Conservation (phyloP, 2,113 vertebrate species). For the Cyprinodon variegatus region DNA sequence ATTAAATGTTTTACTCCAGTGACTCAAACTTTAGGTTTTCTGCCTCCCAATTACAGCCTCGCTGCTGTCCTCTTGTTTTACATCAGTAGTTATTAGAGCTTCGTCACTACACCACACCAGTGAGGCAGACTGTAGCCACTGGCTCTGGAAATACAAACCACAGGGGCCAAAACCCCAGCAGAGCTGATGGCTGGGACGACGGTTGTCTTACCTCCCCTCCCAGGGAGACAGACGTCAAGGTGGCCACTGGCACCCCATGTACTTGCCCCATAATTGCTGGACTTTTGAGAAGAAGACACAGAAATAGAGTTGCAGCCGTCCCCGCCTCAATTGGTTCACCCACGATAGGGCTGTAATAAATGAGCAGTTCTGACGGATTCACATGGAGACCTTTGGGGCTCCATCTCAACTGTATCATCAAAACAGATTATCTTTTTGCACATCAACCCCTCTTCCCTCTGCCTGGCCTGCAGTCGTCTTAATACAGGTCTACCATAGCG, state of each 20-base stretch:
- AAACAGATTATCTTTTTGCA: slow-evolving; percentile 74
- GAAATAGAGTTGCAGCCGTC: slow-evolving; percentile 79
- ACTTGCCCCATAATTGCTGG: slow-evolving; percentile 82
- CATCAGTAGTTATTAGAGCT: slow-evolving; percentile 77
- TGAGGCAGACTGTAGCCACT: slow-evolving; percentile 76
- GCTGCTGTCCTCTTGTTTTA: slow-evolving; percentile 63
- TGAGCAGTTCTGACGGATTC: slow-evolving; percentile 78
- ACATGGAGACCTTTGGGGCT: slow-evolving; percentile 81
- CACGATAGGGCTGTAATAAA: slow-evolving; percentile 83
- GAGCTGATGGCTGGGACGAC: slow-evolving; percentile 69
- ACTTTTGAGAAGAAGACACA: slow-evolving; percentile 73
- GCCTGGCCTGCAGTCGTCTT: slow-evolving; percentile 73
- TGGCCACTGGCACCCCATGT: slow-evolving; percentile 76
- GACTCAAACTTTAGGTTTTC: slow-evolving; percentile 56
- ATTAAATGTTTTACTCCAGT: slow-evolving; percentile 20
- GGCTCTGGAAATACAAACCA: slow-evolving; percentile 69
- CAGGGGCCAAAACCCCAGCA: slow-evolving; percentile 72
- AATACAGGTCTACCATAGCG: slow-evolving; percentile 52
- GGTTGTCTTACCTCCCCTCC: slow-evolving; percentile 74
- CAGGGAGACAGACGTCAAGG: slow-evolving; percentile 83
- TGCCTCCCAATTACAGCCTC: slow-evolving; percentile 68
- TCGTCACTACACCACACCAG: slow-evolving; percentile 75
- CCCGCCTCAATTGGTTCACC: slow-evolving; percentile 74
- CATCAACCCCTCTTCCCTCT: slow-evolving; percentile 69
- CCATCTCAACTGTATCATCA: slow-evolving; percentile 63